Evolutionary conservation across 2,888 invertebrate genomes (phyloP).

Genomic region (Quadriops clusia): DNA sequence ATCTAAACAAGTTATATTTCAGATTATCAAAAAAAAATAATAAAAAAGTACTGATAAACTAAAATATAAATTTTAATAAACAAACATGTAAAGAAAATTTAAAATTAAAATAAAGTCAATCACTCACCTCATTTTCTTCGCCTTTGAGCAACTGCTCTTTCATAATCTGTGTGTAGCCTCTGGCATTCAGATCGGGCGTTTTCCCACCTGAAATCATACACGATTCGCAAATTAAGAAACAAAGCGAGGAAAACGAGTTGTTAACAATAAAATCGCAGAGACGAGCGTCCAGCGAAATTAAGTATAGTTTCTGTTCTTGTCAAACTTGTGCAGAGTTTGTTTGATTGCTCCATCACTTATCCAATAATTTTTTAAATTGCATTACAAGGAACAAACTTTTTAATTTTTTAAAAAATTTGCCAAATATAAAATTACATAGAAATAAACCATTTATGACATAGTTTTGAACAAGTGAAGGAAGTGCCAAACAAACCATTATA

Average conservation of each 20-base stretch:
- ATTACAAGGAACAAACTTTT: neutral
- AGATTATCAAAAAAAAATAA: no score
- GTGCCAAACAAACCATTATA: conserved; percentile 36
- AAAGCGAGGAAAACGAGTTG: conserved; percentile 10
- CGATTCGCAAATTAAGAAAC: conserved; percentile 8
- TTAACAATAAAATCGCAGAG: conserved; percentile 9
- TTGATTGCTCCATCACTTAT: conserved; percentile 24
- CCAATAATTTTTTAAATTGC: conserved; percentile 4
- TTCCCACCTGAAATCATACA: conserved; percentile 81
- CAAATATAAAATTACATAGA: conserved; percentile 7
- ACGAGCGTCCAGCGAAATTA: conserved; percentile 6
- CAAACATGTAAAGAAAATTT: neutral
- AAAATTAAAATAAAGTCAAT: conserved; percentile 4
- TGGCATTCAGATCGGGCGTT: conserved; percentile 89
- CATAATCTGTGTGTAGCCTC: conserved; percentile 97
- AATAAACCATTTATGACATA: conserved; percentile 2
- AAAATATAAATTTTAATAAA: neutral
- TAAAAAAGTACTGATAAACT: conserved; percentile 10
- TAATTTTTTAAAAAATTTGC: neutral
- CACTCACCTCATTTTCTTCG: conserved; percentile 78
- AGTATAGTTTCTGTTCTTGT: conserved; percentile 23
- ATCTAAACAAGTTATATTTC: no score
- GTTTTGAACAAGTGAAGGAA: conserved; percentile 20
- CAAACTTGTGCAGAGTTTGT: conserved; percentile 17
- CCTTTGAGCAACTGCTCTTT: conserved; percentile 83